phyloP scores from a whole-genome alignment of 1,140 invertebrate species.

The Drosophila repleta region DNA sequence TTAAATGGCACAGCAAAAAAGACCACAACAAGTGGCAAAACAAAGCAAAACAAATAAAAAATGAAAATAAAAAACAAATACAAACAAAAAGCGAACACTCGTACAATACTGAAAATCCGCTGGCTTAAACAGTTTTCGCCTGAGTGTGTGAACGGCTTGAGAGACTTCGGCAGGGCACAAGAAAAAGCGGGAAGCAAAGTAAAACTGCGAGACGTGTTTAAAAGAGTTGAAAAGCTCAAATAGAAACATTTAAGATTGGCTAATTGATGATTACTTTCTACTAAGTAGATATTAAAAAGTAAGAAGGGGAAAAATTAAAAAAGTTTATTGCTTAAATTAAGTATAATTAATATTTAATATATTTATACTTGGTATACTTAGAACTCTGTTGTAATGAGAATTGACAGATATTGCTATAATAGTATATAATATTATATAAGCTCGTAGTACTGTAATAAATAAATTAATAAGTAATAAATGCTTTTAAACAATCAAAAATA shows the following conservation, averaged over 20 bases:
- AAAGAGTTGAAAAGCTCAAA: neutral
- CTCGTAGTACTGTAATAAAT: too few species aligned
- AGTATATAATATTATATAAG: too few species aligned
- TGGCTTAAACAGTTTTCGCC: conserved; percentile 26
- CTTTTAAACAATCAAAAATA: too few species aligned
- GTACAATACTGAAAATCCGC: conserved; percentile 25
- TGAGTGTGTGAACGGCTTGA: conserved; percentile 11
- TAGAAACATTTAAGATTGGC: neutral
- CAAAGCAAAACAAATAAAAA: conserved; percentile 13
- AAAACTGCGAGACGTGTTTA: neutral
- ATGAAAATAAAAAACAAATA: conserved; percentile 3
- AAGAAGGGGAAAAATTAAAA: too few species aligned
- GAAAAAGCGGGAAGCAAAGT: neutral
- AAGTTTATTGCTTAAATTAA: too few species aligned
- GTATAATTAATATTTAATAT: too few species aligned
- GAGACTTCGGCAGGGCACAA: conserved; percentile 17
- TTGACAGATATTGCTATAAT: too few species aligned
- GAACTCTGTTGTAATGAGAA: too few species aligned
- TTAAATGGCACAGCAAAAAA: conserved; percentile 51
- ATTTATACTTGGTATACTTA: too few species aligned
- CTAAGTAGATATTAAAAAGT: neutral
- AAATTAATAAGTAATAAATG: too few species aligned
- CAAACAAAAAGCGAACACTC: conserved; percentile 5
- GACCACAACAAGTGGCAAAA: conserved; percentile 50
- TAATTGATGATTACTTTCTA: neutral